phyloP scores from a whole-genome alignment of 2,113 vertebrate species.

The Steatornis caripensis region DNA sequence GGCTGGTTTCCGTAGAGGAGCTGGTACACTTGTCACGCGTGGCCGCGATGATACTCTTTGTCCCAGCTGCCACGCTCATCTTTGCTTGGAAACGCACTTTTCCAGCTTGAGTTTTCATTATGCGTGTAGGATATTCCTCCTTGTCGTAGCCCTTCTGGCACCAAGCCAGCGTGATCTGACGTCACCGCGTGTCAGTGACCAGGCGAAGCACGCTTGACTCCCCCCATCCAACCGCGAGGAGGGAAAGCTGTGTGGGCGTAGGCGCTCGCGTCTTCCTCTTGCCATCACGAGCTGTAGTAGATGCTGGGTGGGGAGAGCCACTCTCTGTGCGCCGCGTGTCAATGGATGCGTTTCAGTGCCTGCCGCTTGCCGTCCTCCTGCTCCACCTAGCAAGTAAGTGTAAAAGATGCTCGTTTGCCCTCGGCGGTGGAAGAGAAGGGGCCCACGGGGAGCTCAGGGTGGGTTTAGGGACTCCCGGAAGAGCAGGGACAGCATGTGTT shows the following conservation, averaged over 20 bases:
- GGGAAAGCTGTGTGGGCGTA: rapidly evolving
- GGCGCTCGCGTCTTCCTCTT: rapidly evolving
- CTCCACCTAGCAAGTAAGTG: background rate
- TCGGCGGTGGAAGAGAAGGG: background rate
- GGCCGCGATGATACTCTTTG: rapidly evolving
- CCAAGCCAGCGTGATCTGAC: too few species aligned
- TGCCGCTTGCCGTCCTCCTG: background rate
- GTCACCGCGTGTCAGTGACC: too few species aligned
- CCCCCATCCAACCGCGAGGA: rapidly evolving
- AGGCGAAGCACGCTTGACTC: background rate
- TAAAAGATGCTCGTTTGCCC: rapidly evolving
- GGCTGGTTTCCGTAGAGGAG: background rate
- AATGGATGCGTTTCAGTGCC: rapidly evolving
- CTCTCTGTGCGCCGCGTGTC: rapidly evolving
- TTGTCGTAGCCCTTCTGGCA: too few species aligned
- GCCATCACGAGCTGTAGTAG: rapidly evolving
- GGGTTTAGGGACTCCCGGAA: background rate
- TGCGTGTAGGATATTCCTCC: rapidly evolving
- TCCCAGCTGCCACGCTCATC: rapidly evolving
- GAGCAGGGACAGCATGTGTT: rapidly evolving
- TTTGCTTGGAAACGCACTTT: background rate
- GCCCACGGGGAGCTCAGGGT: rapidly evolving
- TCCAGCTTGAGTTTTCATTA: background rate
- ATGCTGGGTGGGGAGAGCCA: rapidly evolving
- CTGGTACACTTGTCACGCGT: rapidly evolving